phyloP scores from a whole-genome alignment of 2,113 vertebrate species.

The Takifugu flavidus region DNA sequence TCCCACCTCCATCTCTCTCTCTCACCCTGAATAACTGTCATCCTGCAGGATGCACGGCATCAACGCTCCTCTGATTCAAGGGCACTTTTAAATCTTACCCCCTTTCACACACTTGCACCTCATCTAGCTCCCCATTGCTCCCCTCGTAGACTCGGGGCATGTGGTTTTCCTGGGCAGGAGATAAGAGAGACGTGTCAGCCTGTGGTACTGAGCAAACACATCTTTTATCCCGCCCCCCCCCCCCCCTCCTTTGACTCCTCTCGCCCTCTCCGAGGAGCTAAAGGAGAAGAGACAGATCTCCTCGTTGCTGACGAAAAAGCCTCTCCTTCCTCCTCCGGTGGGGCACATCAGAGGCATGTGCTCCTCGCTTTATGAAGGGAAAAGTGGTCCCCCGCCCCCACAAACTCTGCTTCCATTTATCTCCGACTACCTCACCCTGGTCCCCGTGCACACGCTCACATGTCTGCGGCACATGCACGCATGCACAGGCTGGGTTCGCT shows the following conservation, averaged over 20 bases:
- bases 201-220: conserved; percentile 67
- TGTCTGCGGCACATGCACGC: conserved; percentile 42
- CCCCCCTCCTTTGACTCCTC: not conserved
- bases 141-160: conserved; percentile 78
- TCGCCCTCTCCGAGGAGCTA: conserved; percentile 17
- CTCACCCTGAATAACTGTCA: conserved; percentile 46
- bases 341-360: conserved; percentile 58
- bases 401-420: conserved; percentile 71
- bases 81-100: conserved; percentile 16
- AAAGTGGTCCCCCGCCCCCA: conserved; percentile 59
- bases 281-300: conserved; percentile 58
- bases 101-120: conserved; percentile 38
- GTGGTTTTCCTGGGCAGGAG: conserved; percentile 88
- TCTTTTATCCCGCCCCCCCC: conserved; percentile 52
- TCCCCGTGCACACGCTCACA: conserved; percentile 27
- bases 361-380: conserved; percentile 52
- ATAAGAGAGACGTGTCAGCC: conserved; percentile 85
- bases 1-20: conserved; percentile 6
- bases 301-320: conserved; percentile 52
- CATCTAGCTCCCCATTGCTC: conserved; percentile 36
- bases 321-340: conserved; percentile 46
- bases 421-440: conserved; percentile 23
- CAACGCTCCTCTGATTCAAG: conserved; percentile 26
- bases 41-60: conserved; percentile 19
- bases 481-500: conserved; percentile 49